Evolutionary conservation across 2,797 vertebrate species (phyloP).

Genomic region (Babyrousa celebensis): DNA sequence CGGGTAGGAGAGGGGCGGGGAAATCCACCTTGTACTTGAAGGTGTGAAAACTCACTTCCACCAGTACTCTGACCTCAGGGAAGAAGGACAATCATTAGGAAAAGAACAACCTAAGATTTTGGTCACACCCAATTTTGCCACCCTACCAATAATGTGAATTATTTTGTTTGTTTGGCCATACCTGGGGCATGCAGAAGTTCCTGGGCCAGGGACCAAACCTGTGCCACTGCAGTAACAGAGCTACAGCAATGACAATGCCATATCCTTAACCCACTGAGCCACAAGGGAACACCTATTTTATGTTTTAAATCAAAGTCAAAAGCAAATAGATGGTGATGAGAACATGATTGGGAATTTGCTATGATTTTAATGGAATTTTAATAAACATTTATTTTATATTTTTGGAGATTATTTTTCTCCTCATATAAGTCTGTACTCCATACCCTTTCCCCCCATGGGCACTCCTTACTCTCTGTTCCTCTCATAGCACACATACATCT

Average conservation of each 20-base stretch:
- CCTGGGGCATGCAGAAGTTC: no score
- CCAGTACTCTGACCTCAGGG: neutral
- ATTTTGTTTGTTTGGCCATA: neutral
- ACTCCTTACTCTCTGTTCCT: neutral
- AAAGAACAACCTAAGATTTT: neutral
- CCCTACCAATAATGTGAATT: neutral
- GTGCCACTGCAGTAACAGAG: no score
- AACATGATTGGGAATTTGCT: neutral
- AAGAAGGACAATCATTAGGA: neutral
- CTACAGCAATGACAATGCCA: no score
- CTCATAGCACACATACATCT: neutral
- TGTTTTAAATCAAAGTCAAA: conserved; percentile 21
- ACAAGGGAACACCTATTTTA: neutral
- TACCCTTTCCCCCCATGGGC: neutral
- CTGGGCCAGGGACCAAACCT: no score
- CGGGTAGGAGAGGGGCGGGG: neutral
- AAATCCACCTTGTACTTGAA: neutral
- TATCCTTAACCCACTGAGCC: no score
- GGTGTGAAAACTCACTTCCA: conserved; percentile 3
- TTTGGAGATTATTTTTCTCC: neutral
- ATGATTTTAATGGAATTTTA: conserved; percentile 4
- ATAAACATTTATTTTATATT: neutral
- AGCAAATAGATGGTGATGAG: neutral
- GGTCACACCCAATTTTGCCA: neutral
- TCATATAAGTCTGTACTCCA: neutral